Evolutionary conservation across 2,888 invertebrate species (phyloP), one percentile per base, ranked within the genome.

Genomic region (Gymnoscelis rufifasciata): DNA sequence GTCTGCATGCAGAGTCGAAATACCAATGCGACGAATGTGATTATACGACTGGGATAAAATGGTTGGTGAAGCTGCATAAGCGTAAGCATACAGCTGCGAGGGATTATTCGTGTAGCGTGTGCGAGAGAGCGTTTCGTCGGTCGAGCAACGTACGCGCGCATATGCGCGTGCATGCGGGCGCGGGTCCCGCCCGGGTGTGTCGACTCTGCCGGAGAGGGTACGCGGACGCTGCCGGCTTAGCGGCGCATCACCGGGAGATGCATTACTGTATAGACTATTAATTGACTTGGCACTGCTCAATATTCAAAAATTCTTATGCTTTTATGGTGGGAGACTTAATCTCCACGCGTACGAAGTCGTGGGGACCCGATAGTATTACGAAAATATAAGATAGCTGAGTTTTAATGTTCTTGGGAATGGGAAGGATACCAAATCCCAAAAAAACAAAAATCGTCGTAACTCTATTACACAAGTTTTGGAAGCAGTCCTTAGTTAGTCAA

Each of bases 71-170:
- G 15, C 46, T 83, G 1, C 90, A 90, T 48, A 80, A 78, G 38
- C 76, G 81, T 12, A 86, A 81, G 28, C 91, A 90, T 68, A 80
- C 74, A 11, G 86, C 83, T 0, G 84, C 88, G 1, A 86, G 79
- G 7, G 75, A 80, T 7, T 90, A 90, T 44, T 70, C 74, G 1
- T 91, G 91, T 48, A 89, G 89, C 28, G 73, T 90, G n/a, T 92
- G 91, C 43, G 82, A 84, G 0, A 83, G 77, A 31, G 77, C 75
- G 56, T 89, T 91, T 35, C 83, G 89, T 0, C 83, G 91, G 28
- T 89, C 90, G 5, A 91, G 90, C 31, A 83, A 83, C 43, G 43
- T 84, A 2, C 54, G 82, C 3, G 67, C 74, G 0, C 83, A 84
- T 56, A 78, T 84, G 73, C 83, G 78, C 42, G 73, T 82, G 0